phyloP scores from a whole-genome alignment of 1,140 invertebrate species.

The Zaprionus tsacasi region DNA sequence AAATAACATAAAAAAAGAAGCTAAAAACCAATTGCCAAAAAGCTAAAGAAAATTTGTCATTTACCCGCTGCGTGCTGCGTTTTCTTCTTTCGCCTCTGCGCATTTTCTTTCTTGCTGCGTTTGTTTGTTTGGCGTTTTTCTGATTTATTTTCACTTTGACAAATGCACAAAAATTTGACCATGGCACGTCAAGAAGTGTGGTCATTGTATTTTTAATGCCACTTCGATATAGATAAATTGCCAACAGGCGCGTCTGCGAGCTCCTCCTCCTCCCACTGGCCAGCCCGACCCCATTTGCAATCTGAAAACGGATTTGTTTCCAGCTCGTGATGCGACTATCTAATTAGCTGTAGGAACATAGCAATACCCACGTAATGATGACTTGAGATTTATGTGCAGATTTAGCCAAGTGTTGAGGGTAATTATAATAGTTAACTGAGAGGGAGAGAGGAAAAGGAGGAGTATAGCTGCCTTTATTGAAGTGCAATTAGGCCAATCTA shows the following conservation, averaged over 20 bases:
- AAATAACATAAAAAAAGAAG: conserved; percentile 28
- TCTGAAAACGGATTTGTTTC: conserved; percentile 12
- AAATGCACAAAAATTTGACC: conserved; percentile 82
- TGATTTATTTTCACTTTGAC: conserved; percentile 80
- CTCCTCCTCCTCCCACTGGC: too few species aligned
- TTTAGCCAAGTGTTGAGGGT: conserved; percentile 1
- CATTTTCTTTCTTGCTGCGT: conserved; percentile 40
- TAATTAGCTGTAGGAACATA: conserved; percentile 51
- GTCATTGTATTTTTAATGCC: conserved; percentile 80
- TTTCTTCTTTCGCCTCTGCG: conserved; percentile 25
- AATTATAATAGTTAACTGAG: neutral
- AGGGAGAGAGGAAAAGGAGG: neutral
- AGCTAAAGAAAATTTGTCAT: conserved; percentile 63
- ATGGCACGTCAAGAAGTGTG: conserved; percentile 80
- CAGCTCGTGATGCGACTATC: conserved; percentile 49
- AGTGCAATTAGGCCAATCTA: too few species aligned
- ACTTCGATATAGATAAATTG: conserved; percentile 74
- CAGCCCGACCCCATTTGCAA: neutral
- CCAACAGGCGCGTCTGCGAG: conserved; percentile 44
- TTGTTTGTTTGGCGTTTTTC: conserved; percentile 58
- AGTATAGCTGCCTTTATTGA: too few species aligned
- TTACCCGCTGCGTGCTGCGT: conserved; percentile 51
- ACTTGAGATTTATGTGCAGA: conserved; percentile 24
- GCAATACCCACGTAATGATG: conserved; percentile 23
- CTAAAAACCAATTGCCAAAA: conserved; percentile 38